Percentiles rank a stretch among this genome's conserved stretches.
phyloP scores from a whole-genome alignment of 2,797 vertebrate genomes.

The Alauda arvensis region DNA sequence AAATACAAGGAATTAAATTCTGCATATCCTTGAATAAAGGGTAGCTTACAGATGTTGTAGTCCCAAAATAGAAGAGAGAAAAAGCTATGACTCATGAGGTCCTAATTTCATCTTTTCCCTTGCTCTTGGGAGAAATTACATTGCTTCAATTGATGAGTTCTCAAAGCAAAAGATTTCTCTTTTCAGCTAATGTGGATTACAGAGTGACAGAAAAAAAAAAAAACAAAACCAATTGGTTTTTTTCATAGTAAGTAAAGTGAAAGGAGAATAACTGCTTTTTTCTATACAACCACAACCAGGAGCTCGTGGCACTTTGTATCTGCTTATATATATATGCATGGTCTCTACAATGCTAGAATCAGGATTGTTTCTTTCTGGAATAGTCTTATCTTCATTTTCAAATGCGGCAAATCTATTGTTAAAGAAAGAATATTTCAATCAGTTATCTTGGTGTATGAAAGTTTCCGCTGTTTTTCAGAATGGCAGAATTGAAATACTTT shows the following conservation, averaged over 20 bases:
- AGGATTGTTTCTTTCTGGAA: background rate
- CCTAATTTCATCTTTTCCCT: constrained; percentile 26
- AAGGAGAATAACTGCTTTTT: background rate
- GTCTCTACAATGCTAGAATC: background rate
- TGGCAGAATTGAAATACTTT: background rate
- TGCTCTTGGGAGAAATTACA: background rate
- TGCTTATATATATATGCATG: background rate
- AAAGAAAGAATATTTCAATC: background rate
- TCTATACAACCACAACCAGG: background rate
- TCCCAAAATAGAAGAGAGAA: constrained; percentile 14
- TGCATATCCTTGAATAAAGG: constrained; percentile 15
- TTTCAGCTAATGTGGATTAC: background rate
- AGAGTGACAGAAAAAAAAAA: background rate
- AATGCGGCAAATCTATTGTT: background rate
- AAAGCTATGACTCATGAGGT: constrained; percentile 16
- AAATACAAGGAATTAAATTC: background rate
- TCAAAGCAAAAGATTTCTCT: background rate
- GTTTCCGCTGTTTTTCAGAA: background rate
- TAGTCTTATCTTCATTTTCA: background rate
- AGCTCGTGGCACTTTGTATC: background rate
- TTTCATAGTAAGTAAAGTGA: background rate
- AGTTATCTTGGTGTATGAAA: background rate
- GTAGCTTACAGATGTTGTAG: constrained; percentile 2
- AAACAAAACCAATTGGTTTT: background rate
- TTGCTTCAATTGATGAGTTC: constrained; percentile 8